These are phyloP conservation scores for Chamaetylas fuelleborni DNA, from an alignment of 2,113 vertebrate species.

Conservation along the genomic window DNA sequence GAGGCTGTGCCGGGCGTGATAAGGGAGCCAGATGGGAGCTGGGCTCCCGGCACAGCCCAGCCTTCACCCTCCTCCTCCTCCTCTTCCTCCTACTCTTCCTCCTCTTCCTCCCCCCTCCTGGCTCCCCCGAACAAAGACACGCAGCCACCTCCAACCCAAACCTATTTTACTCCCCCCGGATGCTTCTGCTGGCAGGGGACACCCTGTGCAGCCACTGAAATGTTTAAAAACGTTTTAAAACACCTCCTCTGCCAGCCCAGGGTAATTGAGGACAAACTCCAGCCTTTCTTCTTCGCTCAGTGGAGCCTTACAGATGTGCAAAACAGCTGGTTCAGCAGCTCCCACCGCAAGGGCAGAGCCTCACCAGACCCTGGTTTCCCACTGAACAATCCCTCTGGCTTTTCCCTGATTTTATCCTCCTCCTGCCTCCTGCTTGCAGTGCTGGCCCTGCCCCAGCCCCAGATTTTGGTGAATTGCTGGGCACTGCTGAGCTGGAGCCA, in stretches of 20 bases:
- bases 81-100: neutral
- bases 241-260: accelerated
- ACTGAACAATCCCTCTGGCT: neutral
- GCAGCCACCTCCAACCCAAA: neutral
- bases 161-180: accelerated
- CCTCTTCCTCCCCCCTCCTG: accelerated
- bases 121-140: neutral
- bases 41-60: neutral
- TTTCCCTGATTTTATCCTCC: neutral
- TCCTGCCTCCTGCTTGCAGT: accelerated
- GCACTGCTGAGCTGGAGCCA: neutral
- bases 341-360: neutral
- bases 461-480: accelerated
- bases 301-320: neutral
- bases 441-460: neutral
- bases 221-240: neutral
- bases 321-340: neutral
- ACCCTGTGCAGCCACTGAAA: neutral
- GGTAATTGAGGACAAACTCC: neutral
- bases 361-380: neutral
- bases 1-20: conserved; percentile 39
- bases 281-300: neutral
- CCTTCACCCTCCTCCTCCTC: neutral
- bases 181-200: neutral
- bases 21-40: conserved; percentile 58